Evolutionary conservation across 2,888 invertebrate species (phyloP).

Genomic region (Neelides folsomi): DNA sequence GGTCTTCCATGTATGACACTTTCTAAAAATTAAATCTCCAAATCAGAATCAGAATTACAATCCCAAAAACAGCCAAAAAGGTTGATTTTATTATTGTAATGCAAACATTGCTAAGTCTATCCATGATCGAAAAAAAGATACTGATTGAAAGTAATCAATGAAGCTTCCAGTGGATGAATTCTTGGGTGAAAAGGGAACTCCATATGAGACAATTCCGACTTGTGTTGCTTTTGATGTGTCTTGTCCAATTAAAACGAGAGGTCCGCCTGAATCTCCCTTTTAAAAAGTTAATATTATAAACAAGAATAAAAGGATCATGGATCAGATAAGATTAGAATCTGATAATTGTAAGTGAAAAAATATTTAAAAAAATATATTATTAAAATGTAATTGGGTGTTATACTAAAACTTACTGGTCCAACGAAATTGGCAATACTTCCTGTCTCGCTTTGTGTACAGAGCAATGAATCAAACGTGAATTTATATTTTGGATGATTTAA

Average conservation of each 20-base stretch:
- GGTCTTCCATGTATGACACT: no score
- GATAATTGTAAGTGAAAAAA: no score
- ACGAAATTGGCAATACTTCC: constrained; percentile 6
- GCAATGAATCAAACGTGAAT: constrained; percentile 18
- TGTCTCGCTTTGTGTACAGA: constrained; percentile 21
- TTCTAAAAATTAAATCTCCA: no score
- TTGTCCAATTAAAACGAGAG: constrained; percentile 10
- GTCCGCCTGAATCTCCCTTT: constrained; percentile 26
- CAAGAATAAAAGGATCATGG: neutral
- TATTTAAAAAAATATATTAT: no score
- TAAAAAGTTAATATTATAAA: neutral
- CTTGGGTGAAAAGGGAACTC: constrained; percentile 13
- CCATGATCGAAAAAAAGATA: constrained; percentile 22
- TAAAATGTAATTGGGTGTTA: no score
- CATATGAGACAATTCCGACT: constrained; percentile 26
- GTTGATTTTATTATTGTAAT: no score
- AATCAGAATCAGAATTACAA: no score
- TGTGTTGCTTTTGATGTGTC: constrained; percentile 12
- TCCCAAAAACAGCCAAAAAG: no score
- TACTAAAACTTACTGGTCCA: constrained; percentile 1
- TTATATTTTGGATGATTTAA: constrained; percentile 19
- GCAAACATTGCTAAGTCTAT: constrained; percentile 18
- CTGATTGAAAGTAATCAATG: constrained; percentile 25
- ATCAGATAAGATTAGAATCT: no score
- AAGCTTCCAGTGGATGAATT: constrained; percentile 4